A percentile compares a stretch with the other conserved stretches of the same genome.
phyloP scores from a whole-genome alignment of 2,888 invertebrate species.

The Biston stratarius region DNA sequence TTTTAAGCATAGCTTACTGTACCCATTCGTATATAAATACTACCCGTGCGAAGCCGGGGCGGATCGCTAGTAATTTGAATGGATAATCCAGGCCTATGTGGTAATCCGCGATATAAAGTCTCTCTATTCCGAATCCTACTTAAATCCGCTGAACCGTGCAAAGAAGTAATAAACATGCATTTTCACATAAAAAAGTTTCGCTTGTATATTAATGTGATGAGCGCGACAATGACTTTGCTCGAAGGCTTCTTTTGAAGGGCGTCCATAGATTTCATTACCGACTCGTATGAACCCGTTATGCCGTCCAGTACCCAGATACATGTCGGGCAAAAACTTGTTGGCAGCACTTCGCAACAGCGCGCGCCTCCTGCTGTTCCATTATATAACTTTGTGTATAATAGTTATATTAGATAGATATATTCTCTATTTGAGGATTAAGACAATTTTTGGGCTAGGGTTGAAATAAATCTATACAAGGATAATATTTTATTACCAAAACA shows the following conservation, averaged over 20 bases:
- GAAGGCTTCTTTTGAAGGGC: background rate
- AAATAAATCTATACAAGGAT: background rate
- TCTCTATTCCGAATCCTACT: too few species aligned
- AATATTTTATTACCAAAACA: too few species aligned
- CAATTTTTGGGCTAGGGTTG: background rate
- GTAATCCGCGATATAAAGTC: too few species aligned
- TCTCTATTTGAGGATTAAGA: too few species aligned
- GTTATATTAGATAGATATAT: background rate
- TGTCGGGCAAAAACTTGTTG: slow-evolving; percentile 25
- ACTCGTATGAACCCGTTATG: background rate
- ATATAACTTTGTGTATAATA: background rate
- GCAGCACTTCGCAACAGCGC: slow-evolving; percentile 13
- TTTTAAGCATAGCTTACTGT: too few species aligned
- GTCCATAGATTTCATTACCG: background rate
- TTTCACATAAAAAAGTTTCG: too few species aligned
- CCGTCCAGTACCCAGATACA: background rate
- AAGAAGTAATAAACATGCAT: too few species aligned
- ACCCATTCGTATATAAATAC: too few species aligned
- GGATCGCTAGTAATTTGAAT: too few species aligned
- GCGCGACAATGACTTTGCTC: background rate
- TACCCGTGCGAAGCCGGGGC: too few species aligned
- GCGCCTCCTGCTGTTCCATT: slow-evolving; percentile 23
- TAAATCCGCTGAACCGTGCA: too few species aligned
- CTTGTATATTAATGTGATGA: background rate
- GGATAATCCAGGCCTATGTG: too few species aligned